Percentiles rank a stretch among this genome's conserved stretches.
Conservation (phyloP, 2,888 invertebrate species). For the Tortrix viridana region DNA sequence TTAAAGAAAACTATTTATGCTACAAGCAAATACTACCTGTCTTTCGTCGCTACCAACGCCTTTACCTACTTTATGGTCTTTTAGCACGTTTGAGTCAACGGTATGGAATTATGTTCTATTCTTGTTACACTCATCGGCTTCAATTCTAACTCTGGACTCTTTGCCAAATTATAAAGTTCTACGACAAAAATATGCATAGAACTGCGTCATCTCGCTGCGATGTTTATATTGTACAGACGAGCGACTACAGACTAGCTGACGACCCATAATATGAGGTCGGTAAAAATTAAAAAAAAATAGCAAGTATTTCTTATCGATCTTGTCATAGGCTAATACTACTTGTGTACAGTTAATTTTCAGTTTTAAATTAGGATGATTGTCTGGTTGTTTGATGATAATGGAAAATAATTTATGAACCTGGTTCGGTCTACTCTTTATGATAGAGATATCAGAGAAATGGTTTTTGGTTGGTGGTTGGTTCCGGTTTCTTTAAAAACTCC, state of each 20-base stretch:
- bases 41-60: constrained; percentile 1
- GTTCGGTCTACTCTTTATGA: too few species aligned
- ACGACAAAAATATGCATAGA: constrained; percentile 73
- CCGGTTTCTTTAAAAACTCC: too few species aligned
- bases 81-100: constrained; percentile 63
- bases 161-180: constrained; percentile 78
- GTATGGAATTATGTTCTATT: constrained; percentile 75
- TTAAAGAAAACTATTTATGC: constrained; percentile 39
- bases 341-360: too few species aligned
- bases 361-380: too few species aligned
- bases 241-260: constrained; percentile 22
- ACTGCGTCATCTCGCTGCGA: constrained; percentile 59
- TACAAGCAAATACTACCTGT: constrained; percentile 30
- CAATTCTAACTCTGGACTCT: constrained; percentile 59
- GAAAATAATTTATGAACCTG: too few species aligned
- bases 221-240: constrained; percentile 48
- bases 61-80: constrained; percentile 41
- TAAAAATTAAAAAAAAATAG: too few species aligned
- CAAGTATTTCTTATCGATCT: too few species aligned
- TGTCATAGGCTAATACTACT: too few species aligned
- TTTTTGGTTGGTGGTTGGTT: too few species aligned
- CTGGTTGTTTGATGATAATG: too few species aligned
- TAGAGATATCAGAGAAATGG: too few species aligned
- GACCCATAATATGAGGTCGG: background rate
- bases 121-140: constrained; percentile 67